These are phyloP conservation scores for Hydraecia micacea DNA, from an alignment of 2,888 invertebrate species.

Conservation along the genomic window DNA sequence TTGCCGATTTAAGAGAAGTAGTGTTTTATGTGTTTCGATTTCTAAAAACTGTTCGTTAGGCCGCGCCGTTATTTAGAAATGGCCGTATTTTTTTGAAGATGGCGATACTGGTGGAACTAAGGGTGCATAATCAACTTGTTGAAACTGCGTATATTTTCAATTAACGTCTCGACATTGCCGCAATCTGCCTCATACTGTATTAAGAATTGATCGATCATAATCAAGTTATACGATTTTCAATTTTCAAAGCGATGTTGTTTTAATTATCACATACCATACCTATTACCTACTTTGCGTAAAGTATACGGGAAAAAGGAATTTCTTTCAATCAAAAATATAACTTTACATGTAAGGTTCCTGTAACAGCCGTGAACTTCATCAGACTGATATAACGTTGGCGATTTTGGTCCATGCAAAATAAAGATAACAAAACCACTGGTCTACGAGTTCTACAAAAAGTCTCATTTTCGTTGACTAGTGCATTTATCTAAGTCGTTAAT, in stretches of 20 bases:
- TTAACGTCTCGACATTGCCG: conserved; percentile 50
- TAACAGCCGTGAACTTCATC: background rate
- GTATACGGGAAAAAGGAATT: conserved; percentile 1
- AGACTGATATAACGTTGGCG: background rate
- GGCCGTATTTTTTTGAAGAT: conserved; percentile 7
- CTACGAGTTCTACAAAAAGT: background rate
- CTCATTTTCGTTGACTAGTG: background rate
- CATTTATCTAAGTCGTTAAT: background rate
- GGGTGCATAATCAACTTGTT: conserved; percentile 13
- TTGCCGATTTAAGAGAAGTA: conserved; percentile 49
- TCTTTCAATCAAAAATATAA: background rate
- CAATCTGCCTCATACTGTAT: conserved; percentile 42
- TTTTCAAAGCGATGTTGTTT: conserved; percentile 32
- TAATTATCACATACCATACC: conserved; percentile 26
- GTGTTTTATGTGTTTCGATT: conserved; percentile 47
- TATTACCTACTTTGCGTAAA: background rate
- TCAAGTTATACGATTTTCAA: conserved; percentile 29
- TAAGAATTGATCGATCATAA: conserved; percentile 25
- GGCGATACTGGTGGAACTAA: background rate
- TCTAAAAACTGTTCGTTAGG: conserved; percentile 16
- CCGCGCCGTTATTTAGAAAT: background rate
- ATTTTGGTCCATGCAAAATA: background rate
- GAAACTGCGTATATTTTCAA: conserved; percentile 42
- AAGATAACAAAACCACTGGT: background rate
- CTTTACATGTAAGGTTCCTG: background rate